A percentile compares a stretch with the other conserved stretches of the same genome.
Evolutionary conservation across 2,888 invertebrate species (phyloP).

Genomic region (Drosophila seclusa): DNA sequence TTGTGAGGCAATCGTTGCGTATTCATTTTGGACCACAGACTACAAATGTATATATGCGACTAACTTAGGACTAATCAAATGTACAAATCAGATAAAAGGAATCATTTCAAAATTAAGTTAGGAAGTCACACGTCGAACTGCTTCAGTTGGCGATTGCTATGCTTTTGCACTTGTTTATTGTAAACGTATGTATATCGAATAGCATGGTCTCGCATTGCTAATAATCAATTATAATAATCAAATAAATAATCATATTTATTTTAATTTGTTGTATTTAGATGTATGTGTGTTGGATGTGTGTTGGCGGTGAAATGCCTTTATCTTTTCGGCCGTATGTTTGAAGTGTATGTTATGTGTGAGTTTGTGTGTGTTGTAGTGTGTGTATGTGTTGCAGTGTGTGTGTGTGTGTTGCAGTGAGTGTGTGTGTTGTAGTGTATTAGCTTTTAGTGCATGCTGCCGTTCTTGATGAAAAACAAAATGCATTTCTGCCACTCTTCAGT

Average conservation of each 20-base stretch:
- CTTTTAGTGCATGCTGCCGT: slow-evolving; percentile 3
- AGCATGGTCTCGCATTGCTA: slow-evolving; percentile 3
- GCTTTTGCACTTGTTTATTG: slow-evolving; percentile 22
- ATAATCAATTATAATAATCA: slow-evolving; percentile 17
- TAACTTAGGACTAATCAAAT: slow-evolving; percentile 59
- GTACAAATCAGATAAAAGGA: slow-evolving; percentile 16
- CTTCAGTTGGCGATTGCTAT: slow-evolving; percentile 13
- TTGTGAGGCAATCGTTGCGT: slow-evolving; percentile 39
- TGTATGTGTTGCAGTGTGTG: no score
- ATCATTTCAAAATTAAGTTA: not conserved
- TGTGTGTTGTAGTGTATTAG: slow-evolving; percentile 3
- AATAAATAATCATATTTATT: slow-evolving; percentile 41
- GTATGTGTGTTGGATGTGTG: not conserved
- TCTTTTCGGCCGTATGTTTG: no score
- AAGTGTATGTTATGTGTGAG: no score
- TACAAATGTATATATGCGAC: slow-evolving; percentile 16
- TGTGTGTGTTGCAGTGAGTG: not conserved
- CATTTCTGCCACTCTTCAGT: slow-evolving; percentile 9
- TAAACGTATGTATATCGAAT: slow-evolving; percentile 7
- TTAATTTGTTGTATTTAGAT: slow-evolving; percentile 9
- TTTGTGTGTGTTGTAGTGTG: no score
- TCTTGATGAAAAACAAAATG: slow-evolving; percentile 21
- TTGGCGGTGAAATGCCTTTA: not conserved
- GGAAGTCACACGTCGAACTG: slow-evolving; percentile 9
- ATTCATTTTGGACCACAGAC: slow-evolving; percentile 53